A percentile compares a stretch with the other conserved stretches of the same genome.
These are phyloP conservation scores for Scaeva pyrastri DNA, from an alignment of 2,888 invertebrate genomes.

Conservation along the genomic window DNA sequence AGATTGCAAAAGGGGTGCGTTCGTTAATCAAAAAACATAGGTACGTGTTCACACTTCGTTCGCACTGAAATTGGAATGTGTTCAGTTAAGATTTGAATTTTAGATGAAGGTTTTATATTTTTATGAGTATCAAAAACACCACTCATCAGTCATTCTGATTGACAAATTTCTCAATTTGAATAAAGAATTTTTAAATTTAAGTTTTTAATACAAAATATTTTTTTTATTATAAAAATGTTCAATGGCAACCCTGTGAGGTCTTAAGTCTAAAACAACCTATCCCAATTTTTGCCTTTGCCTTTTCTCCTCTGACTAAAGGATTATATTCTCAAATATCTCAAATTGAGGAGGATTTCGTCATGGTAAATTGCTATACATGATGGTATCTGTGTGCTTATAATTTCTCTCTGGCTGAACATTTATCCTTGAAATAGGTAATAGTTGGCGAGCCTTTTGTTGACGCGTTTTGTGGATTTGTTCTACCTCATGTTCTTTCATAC, in stretches of 20 bases:
- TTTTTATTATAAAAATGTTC: no score
- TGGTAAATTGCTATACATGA: slow-evolving; percentile 60
- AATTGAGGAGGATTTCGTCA: slow-evolving; percentile 70
- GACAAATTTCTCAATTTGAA: no score
- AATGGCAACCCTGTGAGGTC: background rate
- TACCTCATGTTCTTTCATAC: background rate
- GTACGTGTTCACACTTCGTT: no score
- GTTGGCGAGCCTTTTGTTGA: slow-evolving; percentile 72
- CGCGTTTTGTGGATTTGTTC: slow-evolving; percentile 70
- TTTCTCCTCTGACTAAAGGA: slow-evolving; percentile 56
- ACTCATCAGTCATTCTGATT: no score
- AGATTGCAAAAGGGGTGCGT: no score
- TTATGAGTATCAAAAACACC: no score
- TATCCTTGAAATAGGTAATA: slow-evolving; percentile 74
- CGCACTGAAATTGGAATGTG: no score
- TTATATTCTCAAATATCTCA: slow-evolving; percentile 63
- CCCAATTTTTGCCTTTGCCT: slow-evolving; percentile 52
- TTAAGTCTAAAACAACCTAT: slow-evolving; percentile 2
- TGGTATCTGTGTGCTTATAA: slow-evolving; percentile 21
- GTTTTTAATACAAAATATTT: background rate
- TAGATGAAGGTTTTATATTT: no score
- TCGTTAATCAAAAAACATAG: no score
- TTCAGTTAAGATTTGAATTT: no score
- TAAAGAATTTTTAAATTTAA: background rate
- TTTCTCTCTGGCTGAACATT: slow-evolving; percentile 36